Evolutionary conservation across 2,888 invertebrate species (phyloP), one percentile per base, ranked within the genome.

Genomic region (Tipula vernalis): DNA sequence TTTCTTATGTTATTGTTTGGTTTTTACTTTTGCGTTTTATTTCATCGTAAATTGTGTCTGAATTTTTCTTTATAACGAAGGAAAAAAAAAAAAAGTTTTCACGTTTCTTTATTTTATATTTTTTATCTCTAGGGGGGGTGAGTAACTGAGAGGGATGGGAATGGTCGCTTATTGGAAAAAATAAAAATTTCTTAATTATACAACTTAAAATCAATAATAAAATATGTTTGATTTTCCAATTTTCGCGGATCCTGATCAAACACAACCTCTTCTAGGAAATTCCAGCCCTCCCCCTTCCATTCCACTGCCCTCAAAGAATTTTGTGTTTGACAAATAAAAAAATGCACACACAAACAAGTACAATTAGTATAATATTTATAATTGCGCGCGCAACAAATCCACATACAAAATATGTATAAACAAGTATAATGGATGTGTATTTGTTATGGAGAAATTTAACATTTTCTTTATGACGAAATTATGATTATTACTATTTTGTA

Each of bases 1-100:
- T 71, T 71, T 71, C 71, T 71, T 71, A 71, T 71, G 71, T 71
- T 71, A 28, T 71, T 71, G 71, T 71, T 71, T 71, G 71, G 71
- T 71, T 71, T 71, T 71, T 71, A 71, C 71, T 71, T 71, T 71
- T 71, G 71, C 71, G 71, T 71, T 71, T 71, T 71, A 71, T 71
- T 71, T 28, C 71, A 71, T 71, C 71, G 71, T 71, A 71, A 71
- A 71, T 71, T 71, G 71, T 71, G 71, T 71, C 71, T 71, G 71
- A 71, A 71, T 71, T 71, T 28, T 71, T 71, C 71, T 71, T 51
- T 71, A 71, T 71, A 71, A 71, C 28, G 71, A 71, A 71, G 71
- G 71, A 71, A 71, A 47, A 0, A 28, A 28, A 28, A 47, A 47
- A 28, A 71, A 71, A 71, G 71, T 71, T 71, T 71, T 71, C 71